Evolutionary conservation across 2,797 vertebrate genomes (phyloP).

Genomic region (Syndactyla subalaris): DNA sequence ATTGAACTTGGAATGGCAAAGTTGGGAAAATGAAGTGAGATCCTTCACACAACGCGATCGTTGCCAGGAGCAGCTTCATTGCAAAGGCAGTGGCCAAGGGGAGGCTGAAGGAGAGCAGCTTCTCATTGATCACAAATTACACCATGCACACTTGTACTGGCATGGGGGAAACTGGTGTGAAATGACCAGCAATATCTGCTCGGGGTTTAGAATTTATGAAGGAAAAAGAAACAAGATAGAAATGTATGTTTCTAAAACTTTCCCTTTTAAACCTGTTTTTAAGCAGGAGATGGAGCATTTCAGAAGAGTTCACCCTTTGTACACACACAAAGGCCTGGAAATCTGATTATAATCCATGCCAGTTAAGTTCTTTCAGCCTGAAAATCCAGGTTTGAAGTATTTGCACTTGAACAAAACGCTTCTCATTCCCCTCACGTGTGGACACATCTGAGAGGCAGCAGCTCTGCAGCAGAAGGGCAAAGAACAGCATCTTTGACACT

Average conservation of each 20-base stretch:
- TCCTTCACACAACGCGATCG: rapidly evolving
- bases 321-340: background rate
- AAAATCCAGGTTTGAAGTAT: background rate
- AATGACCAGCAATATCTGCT: background rate
- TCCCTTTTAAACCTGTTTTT: background rate
- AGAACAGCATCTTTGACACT: background rate
- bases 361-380: background rate
- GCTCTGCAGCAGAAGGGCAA: background rate
- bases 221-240: background rate
- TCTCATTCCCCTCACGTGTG: background rate
- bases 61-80: rapidly evolving
- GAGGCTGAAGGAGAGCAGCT: background rate
- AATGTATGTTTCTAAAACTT: background rate
- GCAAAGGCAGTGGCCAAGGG: background rate
- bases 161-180: background rate
- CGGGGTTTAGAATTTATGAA: rapidly evolving
- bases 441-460: background rate
- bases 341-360: background rate
- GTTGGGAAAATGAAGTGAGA: rapidly evolving
- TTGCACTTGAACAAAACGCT: background rate
- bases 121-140: background rate
- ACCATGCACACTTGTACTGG: rapidly evolving
- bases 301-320: background rate
- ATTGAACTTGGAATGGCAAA: rapidly evolving
- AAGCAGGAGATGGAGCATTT: background rate